These are phyloP conservation scores for Cosmia trapezina DNA, from an alignment of 2,888 invertebrate species.

Conservation along the genomic window DNA sequence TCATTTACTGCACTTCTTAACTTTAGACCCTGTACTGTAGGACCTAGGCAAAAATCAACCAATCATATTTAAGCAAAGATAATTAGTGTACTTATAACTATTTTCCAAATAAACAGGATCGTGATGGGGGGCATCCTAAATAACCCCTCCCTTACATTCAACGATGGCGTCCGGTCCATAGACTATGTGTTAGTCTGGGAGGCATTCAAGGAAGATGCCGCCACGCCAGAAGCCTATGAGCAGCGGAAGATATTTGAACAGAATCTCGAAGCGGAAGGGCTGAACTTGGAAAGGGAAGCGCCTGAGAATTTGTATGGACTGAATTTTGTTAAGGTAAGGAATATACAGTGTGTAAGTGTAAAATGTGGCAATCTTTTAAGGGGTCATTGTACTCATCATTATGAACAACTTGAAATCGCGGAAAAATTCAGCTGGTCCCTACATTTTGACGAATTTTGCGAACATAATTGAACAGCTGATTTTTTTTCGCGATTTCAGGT, in stretches of 20 bases:
- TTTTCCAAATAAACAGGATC: conserved; percentile 74
- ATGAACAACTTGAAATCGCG: too few species aligned
- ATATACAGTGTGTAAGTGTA: too few species aligned
- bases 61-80: background rate
- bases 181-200: conserved; percentile 96
- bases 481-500: too few species aligned
- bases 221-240: conserved; percentile 80
- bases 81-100: background rate
- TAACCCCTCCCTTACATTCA: conserved; percentile 92
- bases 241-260: conserved; percentile 92
- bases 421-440: too few species aligned
- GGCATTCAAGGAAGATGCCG: conserved; percentile 88
- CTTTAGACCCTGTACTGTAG: background rate
- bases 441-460: too few species aligned
- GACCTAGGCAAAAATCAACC: background rate
- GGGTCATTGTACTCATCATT: too few species aligned
- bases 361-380: too few species aligned
- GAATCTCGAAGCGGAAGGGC: conserved; percentile 93
- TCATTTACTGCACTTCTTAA: conserved; percentile 14
- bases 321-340: conserved; percentile 93
- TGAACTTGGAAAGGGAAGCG: conserved; percentile 93
- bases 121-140: conserved; percentile 83
- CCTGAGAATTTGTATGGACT: conserved; percentile 92
- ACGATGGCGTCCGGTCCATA: conserved; percentile 93
- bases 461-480: too few species aligned